A percentile compares a stretch with the other conserved stretches of the same genome.
Conservation (phyloP, 1,140 invertebrate species). For the Cotesia typhae region DNA sequence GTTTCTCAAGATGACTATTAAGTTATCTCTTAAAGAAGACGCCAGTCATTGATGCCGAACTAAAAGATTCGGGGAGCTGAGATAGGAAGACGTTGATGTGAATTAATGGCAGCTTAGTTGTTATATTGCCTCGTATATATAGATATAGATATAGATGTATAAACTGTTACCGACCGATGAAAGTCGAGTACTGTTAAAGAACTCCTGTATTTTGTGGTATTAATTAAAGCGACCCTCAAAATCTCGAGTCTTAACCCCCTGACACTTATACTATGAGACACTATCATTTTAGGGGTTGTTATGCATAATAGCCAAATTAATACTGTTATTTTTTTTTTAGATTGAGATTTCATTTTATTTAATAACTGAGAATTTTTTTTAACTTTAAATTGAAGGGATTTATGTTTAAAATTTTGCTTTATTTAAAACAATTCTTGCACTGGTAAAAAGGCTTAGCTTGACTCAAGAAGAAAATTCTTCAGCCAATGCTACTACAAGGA, state of each 20-base stretch:
- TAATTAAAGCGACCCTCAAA: conserved; percentile 44
- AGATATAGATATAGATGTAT: too few species aligned
- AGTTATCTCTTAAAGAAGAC: conserved; percentile 21
- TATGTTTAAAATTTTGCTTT: too few species aligned
- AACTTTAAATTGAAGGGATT: too few species aligned
- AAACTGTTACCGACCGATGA: conserved; percentile 36
- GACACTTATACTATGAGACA: conserved; percentile 41
- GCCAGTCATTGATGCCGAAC: conserved; percentile 30
- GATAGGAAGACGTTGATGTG: conserved; percentile 65
- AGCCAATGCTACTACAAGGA: too few species aligned
- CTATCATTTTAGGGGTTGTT: conserved; percentile 43
- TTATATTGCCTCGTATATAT: too few species aligned
- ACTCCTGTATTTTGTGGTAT: conserved; percentile 26
- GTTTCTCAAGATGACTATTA: not conserved
- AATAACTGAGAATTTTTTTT: too few species aligned
- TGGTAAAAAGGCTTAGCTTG: too few species aligned
- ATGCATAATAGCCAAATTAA: conserved; percentile 31
- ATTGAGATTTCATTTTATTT: too few species aligned
- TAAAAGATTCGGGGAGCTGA: conserved; percentile 17
- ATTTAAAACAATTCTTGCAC: too few species aligned
- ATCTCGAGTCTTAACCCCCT: conserved; percentile 41
- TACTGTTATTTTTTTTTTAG: conserved; percentile 20
- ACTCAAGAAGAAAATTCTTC: too few species aligned
- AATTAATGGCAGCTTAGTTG: conserved; percentile 65
- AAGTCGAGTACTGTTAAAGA: conserved; percentile 27